Percentiles rank a stretch among this genome's conserved stretches.
Conservation (phyloP, 2,113 vertebrate species). For the Blennius ocellaris region DNA sequence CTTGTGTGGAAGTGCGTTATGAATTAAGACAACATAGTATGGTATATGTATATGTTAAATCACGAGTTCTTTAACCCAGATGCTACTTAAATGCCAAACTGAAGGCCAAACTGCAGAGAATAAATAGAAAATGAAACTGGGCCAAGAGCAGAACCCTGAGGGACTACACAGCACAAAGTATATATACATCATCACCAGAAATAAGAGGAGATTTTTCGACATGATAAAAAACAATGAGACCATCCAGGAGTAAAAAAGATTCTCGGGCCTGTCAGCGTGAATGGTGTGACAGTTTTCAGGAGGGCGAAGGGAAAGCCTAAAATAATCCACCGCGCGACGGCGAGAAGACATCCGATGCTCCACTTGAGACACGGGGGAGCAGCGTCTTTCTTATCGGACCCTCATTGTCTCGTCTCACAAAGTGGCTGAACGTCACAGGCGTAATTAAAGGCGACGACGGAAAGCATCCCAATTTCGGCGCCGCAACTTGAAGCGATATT, state of each 20-base stretch:
- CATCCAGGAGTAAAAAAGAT: background rate
- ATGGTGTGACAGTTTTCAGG: background rate
- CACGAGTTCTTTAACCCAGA: too few relatives aligned
- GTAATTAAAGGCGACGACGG: slow-evolving; percentile 41
- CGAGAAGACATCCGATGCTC: slow-evolving; percentile 18
- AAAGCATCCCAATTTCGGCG: slow-evolving; percentile 60
- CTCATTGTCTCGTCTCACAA: slow-evolving; percentile 44
- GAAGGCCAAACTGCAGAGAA: background rate
- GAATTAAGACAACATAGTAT: too few relatives aligned
- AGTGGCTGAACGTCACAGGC: slow-evolving; percentile 48
- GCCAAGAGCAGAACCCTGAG: background rate
- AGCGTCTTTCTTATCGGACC: slow-evolving; percentile 43
- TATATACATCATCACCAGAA: background rate
- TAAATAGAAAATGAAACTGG: background rate
- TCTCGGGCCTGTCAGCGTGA: background rate
- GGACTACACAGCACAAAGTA: background rate
- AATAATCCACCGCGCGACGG: background rate
- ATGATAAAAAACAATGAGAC: background rate
- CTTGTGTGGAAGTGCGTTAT: too few relatives aligned
- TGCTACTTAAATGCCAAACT: too few relatives aligned
- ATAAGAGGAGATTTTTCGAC: background rate
- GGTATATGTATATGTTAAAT: too few relatives aligned
- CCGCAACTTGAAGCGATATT: slow-evolving; percentile 72
- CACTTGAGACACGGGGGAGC: slow-evolving; percentile 3
- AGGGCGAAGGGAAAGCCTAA: background rate